phyloP scores from a whole-genome alignment of 2,797 vertebrate genomes.

The Scolopax bukidnonensis region DNA sequence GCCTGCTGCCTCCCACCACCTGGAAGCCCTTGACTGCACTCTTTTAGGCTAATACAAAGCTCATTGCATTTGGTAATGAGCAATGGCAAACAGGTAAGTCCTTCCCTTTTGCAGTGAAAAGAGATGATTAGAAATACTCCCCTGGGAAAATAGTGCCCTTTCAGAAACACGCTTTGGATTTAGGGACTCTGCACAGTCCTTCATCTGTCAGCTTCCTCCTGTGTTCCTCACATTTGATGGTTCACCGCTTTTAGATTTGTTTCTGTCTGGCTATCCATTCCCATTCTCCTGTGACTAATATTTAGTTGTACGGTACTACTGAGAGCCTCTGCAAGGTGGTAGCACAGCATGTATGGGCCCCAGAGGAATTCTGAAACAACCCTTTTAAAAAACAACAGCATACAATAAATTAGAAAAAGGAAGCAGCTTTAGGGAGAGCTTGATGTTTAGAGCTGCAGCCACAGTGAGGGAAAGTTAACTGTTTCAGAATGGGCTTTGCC shows the following conservation, averaged over 20 bases:
- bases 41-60: background rate
- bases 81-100: background rate
- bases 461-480: rapidly evolving
- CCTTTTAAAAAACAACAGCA: constrained; percentile 32
- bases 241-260: constrained; percentile 57
- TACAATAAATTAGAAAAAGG: constrained; percentile 27
- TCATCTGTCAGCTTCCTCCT: constrained; percentile 56
- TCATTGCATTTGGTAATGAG: background rate
- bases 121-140: background rate
- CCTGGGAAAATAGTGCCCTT: background rate
- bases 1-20: background rate
- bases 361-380: constrained; percentile 19
- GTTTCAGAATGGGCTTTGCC: background rate
- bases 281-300: constrained; percentile 47
- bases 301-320: background rate
- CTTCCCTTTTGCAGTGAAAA: background rate
- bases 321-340: constrained; percentile 35
- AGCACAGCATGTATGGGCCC: background rate
- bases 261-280: constrained; percentile 13
- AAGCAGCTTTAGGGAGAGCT: background rate
- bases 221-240: background rate
- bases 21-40: background rate
- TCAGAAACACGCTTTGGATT: constrained; percentile 31
- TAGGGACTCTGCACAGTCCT: constrained; percentile 40
- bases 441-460: background rate